Percentiles rank a stretch among this genome's conserved stretches.
These are phyloP conservation scores for Valencia hispanica DNA, from an alignment of 2,797 vertebrate genomes.

Conservation along the genomic window DNA sequence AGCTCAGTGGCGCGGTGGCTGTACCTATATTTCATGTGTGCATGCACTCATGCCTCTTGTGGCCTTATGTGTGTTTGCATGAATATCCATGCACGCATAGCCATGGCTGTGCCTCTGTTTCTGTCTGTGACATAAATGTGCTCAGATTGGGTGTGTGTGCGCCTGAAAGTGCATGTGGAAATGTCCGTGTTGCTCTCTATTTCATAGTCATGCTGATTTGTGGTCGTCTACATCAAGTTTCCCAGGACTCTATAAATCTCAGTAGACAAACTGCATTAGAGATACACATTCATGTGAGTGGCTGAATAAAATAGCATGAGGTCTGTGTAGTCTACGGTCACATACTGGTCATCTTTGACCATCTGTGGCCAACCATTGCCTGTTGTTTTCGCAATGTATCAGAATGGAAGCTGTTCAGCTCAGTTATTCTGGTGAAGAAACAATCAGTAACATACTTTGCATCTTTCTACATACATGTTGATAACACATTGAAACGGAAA, in stretches of 20 bases:
- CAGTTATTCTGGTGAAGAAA: constrained; percentile 11
- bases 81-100: constrained; percentile 22
- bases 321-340: constrained; percentile 8
- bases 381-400: constrained; percentile 5
- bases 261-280: constrained; percentile 66
- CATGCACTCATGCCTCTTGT: constrained; percentile 25
- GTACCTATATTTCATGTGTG: constrained; percentile 72
- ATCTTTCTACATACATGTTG: not conserved
- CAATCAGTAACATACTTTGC: not conserved
- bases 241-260: constrained; percentile 90
- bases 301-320: constrained; percentile 34
- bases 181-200: constrained; percentile 72
- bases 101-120: constrained; percentile 31
- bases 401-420: not conserved
- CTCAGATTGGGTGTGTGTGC: constrained; percentile 39
- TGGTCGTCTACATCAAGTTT: constrained; percentile 86
- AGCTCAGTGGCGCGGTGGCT: constrained; percentile 79
- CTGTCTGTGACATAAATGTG: constrained; percentile 53
- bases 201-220: constrained; percentile 92
- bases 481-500: not conserved
- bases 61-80: constrained; percentile 26
- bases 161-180: constrained; percentile 20
- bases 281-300: constrained; percentile 40
- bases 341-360: constrained; percentile 33
- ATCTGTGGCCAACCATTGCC: constrained; percentile 20